Evolutionary conservation across 2,797 vertebrate genomes (phyloP).

Genomic region (Brachyalestes nurse): DNA sequence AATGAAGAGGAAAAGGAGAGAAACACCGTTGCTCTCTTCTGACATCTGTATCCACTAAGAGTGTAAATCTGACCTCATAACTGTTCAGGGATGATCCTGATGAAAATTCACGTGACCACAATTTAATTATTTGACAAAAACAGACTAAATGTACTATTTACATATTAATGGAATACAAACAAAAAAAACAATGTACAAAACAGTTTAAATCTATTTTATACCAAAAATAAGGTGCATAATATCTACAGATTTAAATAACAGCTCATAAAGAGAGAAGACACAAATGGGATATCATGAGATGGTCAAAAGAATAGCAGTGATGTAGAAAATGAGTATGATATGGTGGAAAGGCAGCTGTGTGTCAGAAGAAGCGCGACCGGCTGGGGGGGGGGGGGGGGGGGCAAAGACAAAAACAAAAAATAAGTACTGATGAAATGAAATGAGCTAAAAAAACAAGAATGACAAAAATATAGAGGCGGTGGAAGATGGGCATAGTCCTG

Average conservation of each 20-base stretch:
- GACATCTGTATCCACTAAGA: background rate
- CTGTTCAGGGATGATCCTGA: no score
- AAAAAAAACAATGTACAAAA: no score
- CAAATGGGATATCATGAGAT: background rate
- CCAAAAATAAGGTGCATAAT: no score
- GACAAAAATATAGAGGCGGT: no score
- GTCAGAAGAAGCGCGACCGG: background rate
- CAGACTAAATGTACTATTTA: no score
- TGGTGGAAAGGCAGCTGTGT: no score
- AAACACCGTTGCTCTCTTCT: background rate
- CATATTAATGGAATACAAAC: no score
- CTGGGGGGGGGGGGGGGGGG: background rate
- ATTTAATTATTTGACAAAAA: no score
- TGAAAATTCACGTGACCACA: no score
- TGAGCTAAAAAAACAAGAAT: background rate
- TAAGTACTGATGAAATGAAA: slow-evolving; percentile 12
- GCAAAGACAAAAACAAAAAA: background rate
- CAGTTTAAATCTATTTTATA: no score
- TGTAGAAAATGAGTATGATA: background rate
- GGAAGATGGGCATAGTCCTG: background rate
- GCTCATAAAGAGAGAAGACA: background rate
- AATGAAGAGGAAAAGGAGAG: no score
- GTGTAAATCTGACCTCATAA: no score
- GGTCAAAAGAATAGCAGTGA: slow-evolving; percentile 1
- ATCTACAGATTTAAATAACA: background rate